Base-by-base conservation (phyloP, 1,140 invertebrate species). In the Propsilocerus akamusi region DNA sequence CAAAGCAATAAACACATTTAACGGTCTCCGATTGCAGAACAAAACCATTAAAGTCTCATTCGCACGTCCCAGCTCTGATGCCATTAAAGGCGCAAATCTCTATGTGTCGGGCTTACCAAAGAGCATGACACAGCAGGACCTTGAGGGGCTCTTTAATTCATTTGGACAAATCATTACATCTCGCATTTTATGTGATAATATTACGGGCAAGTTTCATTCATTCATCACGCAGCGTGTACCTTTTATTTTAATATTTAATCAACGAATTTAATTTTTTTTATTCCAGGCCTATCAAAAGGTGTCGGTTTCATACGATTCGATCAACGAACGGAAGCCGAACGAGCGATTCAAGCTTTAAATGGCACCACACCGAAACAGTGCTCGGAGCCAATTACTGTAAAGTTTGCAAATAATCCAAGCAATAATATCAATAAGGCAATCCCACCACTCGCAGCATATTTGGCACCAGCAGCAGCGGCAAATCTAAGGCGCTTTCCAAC, bases 31-130 rank as follows among this genome's bases (percentile, higher is more conserved):
- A 53, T 69, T 87, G 50, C 83, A 87, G 62, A 87, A 86, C 67
- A 88, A 88, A 71, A 83, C 81, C 34, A 86, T 88, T 54, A 88
- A 88, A 78, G 84, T 87, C 47, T 87, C 84, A 53, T 82, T 82
- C 65, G 84, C 84, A 55, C 73, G 84, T 61, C 84, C 84, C 30
- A 84, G 80, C 66, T 82, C 80, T 59, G 84, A 87, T 65, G 77
- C 77, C 48, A 88, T 88, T 59, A 87, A 86, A 70, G 83, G 83
- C 56, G 83, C 84, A 54, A 87, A 88, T 66, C 70, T 88, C 23
- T 88, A 87, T 66, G 83, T 87, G 52, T 83, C 79, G 58, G 83
- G 83, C 47, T 68, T 88, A 50, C 83, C 84, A 17, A 86, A 85
- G 64, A 74, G 77, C 59, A 76, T 86, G 77, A 82, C 80, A 49